phyloP scores from a whole-genome alignment of 2,113 vertebrate genomes.

The Pseudorhombus dupliciocellatus region DNA sequence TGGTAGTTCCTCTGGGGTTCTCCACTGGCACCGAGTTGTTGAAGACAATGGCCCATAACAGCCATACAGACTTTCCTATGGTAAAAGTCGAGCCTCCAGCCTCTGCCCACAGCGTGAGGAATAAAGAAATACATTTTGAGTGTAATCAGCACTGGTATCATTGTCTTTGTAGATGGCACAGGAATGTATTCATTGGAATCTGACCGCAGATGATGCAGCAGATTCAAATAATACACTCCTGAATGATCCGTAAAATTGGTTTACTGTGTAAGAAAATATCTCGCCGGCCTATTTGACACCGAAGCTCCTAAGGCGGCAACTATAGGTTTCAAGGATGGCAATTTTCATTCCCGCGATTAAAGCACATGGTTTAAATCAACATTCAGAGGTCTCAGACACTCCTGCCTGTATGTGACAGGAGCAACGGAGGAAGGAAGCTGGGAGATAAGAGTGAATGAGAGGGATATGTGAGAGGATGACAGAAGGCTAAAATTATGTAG shows the following conservation, averaged over 20 bases:
- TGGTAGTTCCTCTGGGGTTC: constrained; percentile 94
- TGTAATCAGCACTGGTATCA: constrained; percentile 21
- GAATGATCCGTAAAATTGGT: constrained; percentile 45
- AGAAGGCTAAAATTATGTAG: constrained; percentile 61
- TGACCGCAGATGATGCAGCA: constrained; percentile 17
- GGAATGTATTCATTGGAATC: constrained; percentile 22
- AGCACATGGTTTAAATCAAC: constrained; percentile 40
- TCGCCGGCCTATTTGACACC: constrained; percentile 35
- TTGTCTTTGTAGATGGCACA: constrained; percentile 11
- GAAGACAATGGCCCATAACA: constrained; percentile 91
- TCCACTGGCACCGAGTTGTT: constrained; percentile 97
- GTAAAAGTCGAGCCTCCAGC: constrained; percentile 90
- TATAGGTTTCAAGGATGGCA: constrained; percentile 34
- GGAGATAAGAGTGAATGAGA: constrained; percentile 41
- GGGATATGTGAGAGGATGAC: constrained; percentile 48
- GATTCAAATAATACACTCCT: constrained; percentile 38
- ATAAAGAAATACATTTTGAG: constrained; percentile 14
- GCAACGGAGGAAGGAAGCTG: constrained; percentile 33
- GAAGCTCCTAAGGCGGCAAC: constrained; percentile 33
- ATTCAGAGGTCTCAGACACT: constrained; percentile 41
- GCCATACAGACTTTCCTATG: constrained; percentile 94
- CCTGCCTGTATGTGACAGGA: constrained; percentile 23
- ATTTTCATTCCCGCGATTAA: constrained; percentile 56
- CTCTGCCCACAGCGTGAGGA: constrained; percentile 66
- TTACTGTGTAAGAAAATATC: constrained; percentile 39